phyloP scores from a whole-genome alignment of 2,888 invertebrate species.

The Stenolophus ochropezus region DNA sequence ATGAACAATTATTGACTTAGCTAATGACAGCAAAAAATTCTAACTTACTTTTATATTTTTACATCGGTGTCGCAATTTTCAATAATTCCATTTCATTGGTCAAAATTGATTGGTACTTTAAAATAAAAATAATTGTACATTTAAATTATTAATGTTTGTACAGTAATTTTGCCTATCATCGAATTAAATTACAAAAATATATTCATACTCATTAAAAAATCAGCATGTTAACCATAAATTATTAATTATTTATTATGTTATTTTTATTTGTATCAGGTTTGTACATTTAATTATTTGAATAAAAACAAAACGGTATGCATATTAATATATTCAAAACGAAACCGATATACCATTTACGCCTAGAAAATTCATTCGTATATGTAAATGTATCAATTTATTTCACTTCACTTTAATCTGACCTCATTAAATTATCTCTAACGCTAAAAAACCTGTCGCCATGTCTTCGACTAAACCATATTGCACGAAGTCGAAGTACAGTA shows the following conservation, averaged over 20 bases:
- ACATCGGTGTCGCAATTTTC: too few species aligned
- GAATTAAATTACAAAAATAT: background rate
- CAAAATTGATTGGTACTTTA: too few species aligned
- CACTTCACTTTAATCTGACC: conserved; percentile 25
- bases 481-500: background rate
- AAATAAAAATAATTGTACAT: too few species aligned
- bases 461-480: background rate
- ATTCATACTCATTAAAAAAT: background rate
- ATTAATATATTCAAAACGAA: background rate
- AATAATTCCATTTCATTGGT: too few species aligned
- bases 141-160: too few species aligned
- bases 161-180: background rate
- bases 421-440: conserved; percentile 28
- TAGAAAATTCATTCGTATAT: conserved; percentile 19
- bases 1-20: too few species aligned
- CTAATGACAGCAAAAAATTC: too few species aligned
- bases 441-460: conserved; percentile 2
- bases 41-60: too few species aligned
- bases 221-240: background rate
- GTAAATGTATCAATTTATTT: conserved; percentile 39
- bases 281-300: background rate
- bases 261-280: background rate
- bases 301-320: background rate
- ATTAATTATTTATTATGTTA: background rate
- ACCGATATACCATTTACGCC: background rate